These are phyloP conservation scores for Glaucidium brasilianum DNA, from an alignment of 2,113 vertebrate genomes.

Conservation along the genomic window DNA sequence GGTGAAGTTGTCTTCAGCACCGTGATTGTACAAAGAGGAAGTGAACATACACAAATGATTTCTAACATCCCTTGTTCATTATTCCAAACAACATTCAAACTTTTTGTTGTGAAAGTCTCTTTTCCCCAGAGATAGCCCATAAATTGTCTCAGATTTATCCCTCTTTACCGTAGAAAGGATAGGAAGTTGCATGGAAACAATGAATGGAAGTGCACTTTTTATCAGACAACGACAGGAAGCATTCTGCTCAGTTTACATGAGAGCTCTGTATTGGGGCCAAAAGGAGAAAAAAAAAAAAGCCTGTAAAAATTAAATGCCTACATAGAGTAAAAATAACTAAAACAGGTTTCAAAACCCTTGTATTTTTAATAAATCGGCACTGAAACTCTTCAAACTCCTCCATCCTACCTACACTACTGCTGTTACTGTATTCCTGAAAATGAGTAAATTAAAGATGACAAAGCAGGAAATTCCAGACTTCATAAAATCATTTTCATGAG, in stretches of 20 bases:
- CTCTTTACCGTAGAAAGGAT: slow-evolving; percentile 62
- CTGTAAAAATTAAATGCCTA: not conserved
- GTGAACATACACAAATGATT: not conserved
- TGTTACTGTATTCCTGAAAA: slow-evolving; percentile 48
- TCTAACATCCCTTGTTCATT: not conserved
- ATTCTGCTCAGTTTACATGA: slow-evolving; percentile 64
- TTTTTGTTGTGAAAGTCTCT: slow-evolving; percentile 28
- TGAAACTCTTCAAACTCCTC: not conserved
- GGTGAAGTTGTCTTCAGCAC: not conserved
- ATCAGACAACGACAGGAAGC: slow-evolving; percentile 74
- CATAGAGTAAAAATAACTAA: slow-evolving; percentile 36
- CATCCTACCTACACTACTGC: not conserved
- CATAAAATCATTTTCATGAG: slow-evolving; percentile 50
- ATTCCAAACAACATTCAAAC: not conserved
- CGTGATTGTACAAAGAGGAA: not conserved
- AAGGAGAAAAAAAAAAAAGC: not conserved
- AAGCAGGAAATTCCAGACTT: slow-evolving; percentile 61
- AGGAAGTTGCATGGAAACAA: slow-evolving; percentile 73
- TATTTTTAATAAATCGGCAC: slow-evolving; percentile 23
- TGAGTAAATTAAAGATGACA: slow-evolving; percentile 59
- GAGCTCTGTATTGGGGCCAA: slow-evolving; percentile 42
- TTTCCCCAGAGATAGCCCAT: slow-evolving; percentile 54
- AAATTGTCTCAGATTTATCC: slow-evolving; percentile 59
- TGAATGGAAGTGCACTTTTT: slow-evolving; percentile 74
- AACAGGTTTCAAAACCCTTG: slow-evolving; percentile 16